Evolutionary conservation across 2,888 invertebrate species (phyloP).

Genomic region (Andrena bucephala): DNA sequence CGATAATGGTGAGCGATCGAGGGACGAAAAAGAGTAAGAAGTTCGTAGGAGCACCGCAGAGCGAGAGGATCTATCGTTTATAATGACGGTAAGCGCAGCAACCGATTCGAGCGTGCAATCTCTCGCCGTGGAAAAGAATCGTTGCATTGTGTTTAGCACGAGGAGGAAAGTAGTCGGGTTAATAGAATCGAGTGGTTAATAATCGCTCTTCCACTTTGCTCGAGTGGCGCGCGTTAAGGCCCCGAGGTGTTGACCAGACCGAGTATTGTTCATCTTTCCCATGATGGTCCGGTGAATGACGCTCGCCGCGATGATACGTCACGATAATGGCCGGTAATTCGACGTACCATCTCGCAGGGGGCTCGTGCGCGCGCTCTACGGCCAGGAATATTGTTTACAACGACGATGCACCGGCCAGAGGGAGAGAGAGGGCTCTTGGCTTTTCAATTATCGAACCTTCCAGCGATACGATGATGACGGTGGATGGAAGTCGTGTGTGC

Average conservation of each 20-base stretch:
- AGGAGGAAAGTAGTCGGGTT: conserved; percentile 59
- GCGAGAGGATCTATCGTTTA: conserved; percentile 13
- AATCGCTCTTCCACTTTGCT: conserved; percentile 70
- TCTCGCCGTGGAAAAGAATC: conserved; percentile 18
- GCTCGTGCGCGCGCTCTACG: conserved; percentile 63
- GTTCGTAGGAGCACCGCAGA: conserved; percentile 8
- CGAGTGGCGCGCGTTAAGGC: conserved; percentile 67
- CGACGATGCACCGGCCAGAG: conserved; percentile 48
- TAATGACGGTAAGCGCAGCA: conserved; percentile 46
- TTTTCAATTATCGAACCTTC: conserved; percentile 77
- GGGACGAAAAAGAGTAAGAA: neutral
- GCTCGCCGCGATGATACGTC: conserved; percentile 78
- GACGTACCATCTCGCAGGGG: conserved; percentile 69
- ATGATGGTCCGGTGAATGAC: conserved; percentile 73
- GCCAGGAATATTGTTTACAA: conserved; percentile 66
- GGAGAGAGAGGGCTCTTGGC: conserved; percentile 64
- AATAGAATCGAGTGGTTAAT: conserved; percentile 72
- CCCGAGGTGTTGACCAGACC: conserved; percentile 72
- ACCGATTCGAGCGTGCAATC: conserved; percentile 52
- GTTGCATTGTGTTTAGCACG: conserved; percentile 51
- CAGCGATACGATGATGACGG: conserved; percentile 74
- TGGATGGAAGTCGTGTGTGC: conserved; percentile 65
- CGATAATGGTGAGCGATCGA: conserved; percentile 21
- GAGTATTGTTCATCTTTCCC: conserved; percentile 75
- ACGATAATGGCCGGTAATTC: conserved; percentile 82